A percentile compares a stretch with the other conserved stretches of the same genome.
These are phyloP conservation scores for Hartigia nigra DNA, from an alignment of 2,888 invertebrate species.

Conservation along the genomic window DNA sequence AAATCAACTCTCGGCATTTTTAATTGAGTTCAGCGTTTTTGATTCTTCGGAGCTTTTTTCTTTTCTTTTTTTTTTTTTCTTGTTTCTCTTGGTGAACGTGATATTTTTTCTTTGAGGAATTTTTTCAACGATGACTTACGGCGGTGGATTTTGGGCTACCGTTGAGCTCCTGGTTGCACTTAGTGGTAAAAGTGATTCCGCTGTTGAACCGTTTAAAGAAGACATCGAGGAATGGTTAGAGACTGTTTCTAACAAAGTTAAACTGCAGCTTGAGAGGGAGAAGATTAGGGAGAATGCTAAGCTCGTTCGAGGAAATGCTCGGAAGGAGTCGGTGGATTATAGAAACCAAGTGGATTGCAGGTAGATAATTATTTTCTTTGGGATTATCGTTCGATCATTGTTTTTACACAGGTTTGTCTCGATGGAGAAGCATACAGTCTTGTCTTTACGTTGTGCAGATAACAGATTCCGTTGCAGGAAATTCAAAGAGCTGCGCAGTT, in stretches of 20 bases:
- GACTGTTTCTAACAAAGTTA: conserved; percentile 40
- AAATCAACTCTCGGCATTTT: background rate
- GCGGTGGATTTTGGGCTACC: conserved; percentile 73
- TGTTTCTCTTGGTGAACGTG: background rate
- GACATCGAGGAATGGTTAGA: conserved; percentile 55
- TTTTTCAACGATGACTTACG: conserved; percentile 50
- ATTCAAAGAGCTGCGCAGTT: background rate
- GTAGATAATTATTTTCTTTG: conserved; percentile 15
- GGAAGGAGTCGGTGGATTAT: conserved; percentile 20
- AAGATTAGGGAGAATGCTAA: conserved; percentile 22
- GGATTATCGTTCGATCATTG: background rate
- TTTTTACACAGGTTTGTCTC: background rate
- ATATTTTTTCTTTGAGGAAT: background rate
- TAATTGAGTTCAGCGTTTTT: background rate
- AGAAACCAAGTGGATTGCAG: conserved; percentile 34
- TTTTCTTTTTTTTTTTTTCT: too few relatives aligned
- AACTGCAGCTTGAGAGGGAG: conserved; percentile 29
- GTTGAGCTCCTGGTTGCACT: conserved; percentile 68
- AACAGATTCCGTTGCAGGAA: background rate
- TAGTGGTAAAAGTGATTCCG: conserved; percentile 22
- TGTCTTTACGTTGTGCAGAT: background rate
- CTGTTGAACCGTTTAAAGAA: conserved; percentile 37
- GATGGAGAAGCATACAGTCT: background rate
- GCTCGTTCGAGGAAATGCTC: conserved; percentile 4
- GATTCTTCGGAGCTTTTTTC: background rate